These are phyloP conservation scores for Crocallis elinguaria DNA, from an alignment of 2,888 invertebrate genomes.

Conservation along the genomic window DNA sequence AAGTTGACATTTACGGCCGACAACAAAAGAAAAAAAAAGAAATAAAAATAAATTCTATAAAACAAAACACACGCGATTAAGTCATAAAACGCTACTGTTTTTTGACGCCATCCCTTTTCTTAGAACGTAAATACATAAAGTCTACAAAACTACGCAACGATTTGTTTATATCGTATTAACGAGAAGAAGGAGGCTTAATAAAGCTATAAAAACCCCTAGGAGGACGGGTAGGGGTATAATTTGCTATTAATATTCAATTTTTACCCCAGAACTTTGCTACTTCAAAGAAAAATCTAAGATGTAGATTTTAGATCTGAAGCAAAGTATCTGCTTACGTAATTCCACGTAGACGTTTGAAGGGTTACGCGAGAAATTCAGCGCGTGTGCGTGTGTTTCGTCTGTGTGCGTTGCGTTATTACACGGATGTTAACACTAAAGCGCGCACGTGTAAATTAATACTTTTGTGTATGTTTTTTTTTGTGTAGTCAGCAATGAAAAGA, in stretches of 20 bases:
- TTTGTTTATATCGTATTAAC: conserved; percentile 81
- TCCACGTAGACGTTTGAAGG: conserved; percentile 70
- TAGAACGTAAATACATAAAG: conserved; percentile 53
- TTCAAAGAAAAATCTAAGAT: conserved; percentile 83
- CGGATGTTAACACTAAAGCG: conserved; percentile 26
- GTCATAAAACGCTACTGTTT: conserved; percentile 82
- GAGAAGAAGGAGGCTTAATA: conserved; percentile 71
- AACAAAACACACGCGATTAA: conserved; percentile 72
- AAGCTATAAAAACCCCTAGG: conserved; percentile 78
- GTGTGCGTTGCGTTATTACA: conserved; percentile 47
- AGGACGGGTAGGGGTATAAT: conserved; percentile 70
- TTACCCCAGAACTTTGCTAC: conserved; percentile 71
- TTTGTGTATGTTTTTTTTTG: not conserved
- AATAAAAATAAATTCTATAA: conserved; percentile 56
- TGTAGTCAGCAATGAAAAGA: no score
- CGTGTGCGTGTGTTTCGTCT: conserved; percentile 43
- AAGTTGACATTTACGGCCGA: conserved; percentile 44
- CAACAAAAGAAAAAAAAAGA: conserved; percentile 58
- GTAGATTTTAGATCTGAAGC: conserved; percentile 71
- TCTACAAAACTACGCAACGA: conserved; percentile 67
- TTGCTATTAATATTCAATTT: conserved; percentile 85
- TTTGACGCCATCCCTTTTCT: conserved; percentile 76
- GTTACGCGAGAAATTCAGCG: conserved; percentile 47
- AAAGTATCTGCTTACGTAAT: conserved; percentile 70
- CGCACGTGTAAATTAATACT: conserved; percentile 6